phyloP scores from a whole-genome alignment of 2,888 invertebrate genomes.

The Automeris io region DNA sequence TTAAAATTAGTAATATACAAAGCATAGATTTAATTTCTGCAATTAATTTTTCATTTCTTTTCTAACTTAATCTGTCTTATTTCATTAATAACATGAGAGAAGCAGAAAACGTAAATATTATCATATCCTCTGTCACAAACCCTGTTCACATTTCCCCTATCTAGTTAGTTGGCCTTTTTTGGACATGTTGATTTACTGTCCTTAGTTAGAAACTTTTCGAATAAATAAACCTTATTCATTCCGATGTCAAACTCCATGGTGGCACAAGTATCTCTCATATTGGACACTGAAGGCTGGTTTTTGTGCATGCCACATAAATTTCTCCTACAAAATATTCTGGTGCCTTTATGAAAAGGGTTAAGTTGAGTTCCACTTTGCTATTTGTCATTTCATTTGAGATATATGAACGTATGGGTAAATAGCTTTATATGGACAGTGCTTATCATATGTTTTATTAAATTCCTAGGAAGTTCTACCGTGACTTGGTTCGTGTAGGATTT shows the following conservation, averaged over 20 bases:
- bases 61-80: no score
- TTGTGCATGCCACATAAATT: slow-evolving; percentile 62
- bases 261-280: slow-evolving; percentile 55
- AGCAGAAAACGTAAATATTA: slow-evolving; percentile 31
- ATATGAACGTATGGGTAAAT: slow-evolving; percentile 45
- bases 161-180: slow-evolving; percentile 41
- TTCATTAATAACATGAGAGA: slow-evolving; percentile 33
- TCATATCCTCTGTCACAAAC: slow-evolving; percentile 17
- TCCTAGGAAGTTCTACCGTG: no score
- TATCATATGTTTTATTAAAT: no score
- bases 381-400: slow-evolving; percentile 62
- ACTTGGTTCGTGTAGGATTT: no score
- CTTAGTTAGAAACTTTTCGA: slow-evolving; percentile 62
- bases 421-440: no score
- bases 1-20: no score
- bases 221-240: slow-evolving; percentile 71
- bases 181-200: slow-evolving; percentile 65
- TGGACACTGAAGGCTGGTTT: slow-evolving; percentile 48
- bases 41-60: no score
- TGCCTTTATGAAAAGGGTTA: slow-evolving; percentile 67
- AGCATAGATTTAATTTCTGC: no score
- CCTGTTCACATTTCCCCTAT: slow-evolving; percentile 14
- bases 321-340: slow-evolving; percentile 56
- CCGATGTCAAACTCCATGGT: slow-evolving; percentile 65
- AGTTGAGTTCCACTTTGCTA: slow-evolving; percentile 50